A percentile compares a stretch with the other conserved stretches of the same genome.
Conservation (phyloP, 2,797 vertebrate species). For the Parauchenoglanis ngamensis region DNA sequence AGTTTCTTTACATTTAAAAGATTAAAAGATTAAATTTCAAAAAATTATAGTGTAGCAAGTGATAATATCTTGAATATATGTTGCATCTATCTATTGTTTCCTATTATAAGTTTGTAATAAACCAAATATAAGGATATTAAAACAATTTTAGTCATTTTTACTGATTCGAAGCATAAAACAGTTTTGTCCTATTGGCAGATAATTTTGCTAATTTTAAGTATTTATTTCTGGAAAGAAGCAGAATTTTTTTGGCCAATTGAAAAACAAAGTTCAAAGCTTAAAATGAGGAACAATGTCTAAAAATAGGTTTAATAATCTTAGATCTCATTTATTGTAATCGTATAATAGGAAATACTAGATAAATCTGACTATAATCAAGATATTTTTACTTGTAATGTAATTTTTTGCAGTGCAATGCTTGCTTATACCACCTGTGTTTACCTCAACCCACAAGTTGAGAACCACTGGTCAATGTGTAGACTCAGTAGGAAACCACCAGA, state of each 20-base stretch:
- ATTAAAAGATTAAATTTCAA: neutral
- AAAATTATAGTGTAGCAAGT: neutral
- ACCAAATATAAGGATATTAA: neutral
- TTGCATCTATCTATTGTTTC: neutral
- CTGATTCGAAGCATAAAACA: neutral
- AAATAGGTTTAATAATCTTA: neutral
- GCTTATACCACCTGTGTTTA: neutral
- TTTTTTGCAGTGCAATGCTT: neutral
- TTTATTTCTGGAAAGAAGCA: neutral
- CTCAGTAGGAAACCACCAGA: neutral
- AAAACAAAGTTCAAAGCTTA: neutral
- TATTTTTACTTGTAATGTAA: neutral
- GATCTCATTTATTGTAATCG: neutral
- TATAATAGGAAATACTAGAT: neutral
- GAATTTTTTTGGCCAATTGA: neutral
- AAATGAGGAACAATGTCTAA: neutral
- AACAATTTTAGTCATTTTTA: neutral
- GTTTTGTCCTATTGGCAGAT: neutral
- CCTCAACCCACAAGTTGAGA: neutral
- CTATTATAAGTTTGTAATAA: neutral
- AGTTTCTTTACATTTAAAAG: neutral
- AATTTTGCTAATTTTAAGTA: neutral
- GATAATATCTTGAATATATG: neutral
- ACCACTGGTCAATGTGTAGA: neutral
- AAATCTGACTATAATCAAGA: neutral